Percentiles rank a stretch among this genome's conserved stretches.
Conservation (phyloP, 1,140 invertebrate species). For the Drusus annulatus region DNA sequence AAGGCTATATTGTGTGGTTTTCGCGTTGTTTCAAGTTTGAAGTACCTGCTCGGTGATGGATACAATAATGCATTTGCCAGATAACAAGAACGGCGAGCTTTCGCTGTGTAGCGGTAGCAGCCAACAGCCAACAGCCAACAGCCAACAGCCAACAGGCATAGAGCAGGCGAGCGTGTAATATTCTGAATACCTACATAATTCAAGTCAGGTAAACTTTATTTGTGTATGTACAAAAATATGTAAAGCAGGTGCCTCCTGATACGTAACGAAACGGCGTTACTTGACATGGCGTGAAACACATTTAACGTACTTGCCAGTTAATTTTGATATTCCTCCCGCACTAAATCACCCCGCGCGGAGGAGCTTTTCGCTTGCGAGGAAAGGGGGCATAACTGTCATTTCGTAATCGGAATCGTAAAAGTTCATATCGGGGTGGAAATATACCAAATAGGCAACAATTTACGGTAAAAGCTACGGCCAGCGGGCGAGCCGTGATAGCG, state of each 20-base stretch:
- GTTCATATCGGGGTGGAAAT: conserved; percentile 48
- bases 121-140: neutral
- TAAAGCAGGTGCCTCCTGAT: conserved; percentile 51
- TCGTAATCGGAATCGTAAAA: conserved; percentile 48
- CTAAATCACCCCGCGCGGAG: conserved; percentile 43
- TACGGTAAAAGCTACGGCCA: neutral
- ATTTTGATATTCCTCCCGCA: conserved; percentile 47
- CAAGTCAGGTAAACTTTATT: conserved; percentile 46
- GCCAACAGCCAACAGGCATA: conserved; percentile 15
- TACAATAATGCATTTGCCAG: conserved; percentile 4
- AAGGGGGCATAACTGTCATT: conserved; percentile 44
- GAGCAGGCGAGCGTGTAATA: conserved; percentile 45
- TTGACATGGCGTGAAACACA: conserved; percentile 48
- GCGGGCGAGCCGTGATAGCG: conserved; percentile 10
- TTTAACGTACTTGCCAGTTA: conserved; percentile 46
- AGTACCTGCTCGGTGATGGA: neutral
- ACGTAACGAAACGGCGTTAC: conserved; percentile 48
- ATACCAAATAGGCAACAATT: conserved; percentile 28
- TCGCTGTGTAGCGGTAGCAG: conserved; percentile 19
- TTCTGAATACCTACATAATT: conserved; percentile 49
- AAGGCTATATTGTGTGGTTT: no score
- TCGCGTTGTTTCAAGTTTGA: no score
- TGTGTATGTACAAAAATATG: conserved; percentile 51
- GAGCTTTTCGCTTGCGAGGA: conserved; percentile 29
- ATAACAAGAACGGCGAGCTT: conserved; percentile 28